These are phyloP conservation scores for Helostoma temminkii DNA, from an alignment of 2,797 vertebrate genomes.

Conservation along the genomic window DNA sequence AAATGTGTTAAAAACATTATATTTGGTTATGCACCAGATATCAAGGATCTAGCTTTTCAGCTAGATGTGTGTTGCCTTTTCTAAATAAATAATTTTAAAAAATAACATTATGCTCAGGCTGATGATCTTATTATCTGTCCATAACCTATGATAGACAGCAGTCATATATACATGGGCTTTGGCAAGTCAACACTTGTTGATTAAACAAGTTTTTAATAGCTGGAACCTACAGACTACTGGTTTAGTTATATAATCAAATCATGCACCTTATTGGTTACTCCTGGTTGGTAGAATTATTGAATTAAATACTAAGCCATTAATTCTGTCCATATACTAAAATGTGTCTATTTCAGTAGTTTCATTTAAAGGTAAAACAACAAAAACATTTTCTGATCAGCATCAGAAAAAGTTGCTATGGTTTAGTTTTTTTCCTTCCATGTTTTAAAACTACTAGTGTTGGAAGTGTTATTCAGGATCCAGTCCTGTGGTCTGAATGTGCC, in stretches of 20 bases:
- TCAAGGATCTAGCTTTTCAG: neutral
- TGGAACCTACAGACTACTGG: no score
- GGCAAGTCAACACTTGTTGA: no score
- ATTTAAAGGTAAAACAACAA: no score
- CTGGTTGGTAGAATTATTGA: no score
- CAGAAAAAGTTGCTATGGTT: neutral
- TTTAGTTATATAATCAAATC: neutral
- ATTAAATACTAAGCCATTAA: neutral
- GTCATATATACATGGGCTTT: no score
- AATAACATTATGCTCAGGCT: neutral
- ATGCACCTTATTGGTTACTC: neutral
- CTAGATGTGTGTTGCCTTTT: no score
- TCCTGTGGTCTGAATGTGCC: neutral
- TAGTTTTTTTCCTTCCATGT: no score
- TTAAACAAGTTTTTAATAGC: no score
- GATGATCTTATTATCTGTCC: neutral
- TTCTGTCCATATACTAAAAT: neutral
- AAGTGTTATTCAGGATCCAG: neutral
- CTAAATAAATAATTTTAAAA: no score
- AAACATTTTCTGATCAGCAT: neutral
- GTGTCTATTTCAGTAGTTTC: neutral
- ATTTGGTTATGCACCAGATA: neutral
- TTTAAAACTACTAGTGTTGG: no score
- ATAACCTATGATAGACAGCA: neutral
- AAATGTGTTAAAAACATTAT: conserved; percentile 8